Conservation (phyloP, 2,113 vertebrate genomes). For the Anhinga rufa region DNA sequence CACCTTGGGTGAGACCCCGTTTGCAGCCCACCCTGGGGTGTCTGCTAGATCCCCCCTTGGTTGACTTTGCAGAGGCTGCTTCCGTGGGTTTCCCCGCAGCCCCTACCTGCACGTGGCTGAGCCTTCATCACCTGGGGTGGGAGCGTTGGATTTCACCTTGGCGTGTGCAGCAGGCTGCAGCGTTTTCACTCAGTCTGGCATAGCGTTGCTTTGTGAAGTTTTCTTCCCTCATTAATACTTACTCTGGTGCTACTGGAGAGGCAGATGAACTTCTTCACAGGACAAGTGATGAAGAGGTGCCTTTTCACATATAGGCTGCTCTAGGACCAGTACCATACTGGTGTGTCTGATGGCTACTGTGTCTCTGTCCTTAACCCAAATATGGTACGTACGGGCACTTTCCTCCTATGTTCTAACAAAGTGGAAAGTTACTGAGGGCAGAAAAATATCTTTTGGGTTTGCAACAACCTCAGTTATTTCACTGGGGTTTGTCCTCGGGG, state of each 20-base stretch:
- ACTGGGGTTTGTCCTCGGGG: not conserved
- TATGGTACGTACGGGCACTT: fast-evolving
- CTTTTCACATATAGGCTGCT: not conserved
- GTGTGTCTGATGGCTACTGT: not conserved
- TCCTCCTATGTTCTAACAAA: not conserved
- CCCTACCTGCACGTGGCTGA: not conserved
- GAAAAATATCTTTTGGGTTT: not conserved
- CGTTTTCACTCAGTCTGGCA: fast-evolving
- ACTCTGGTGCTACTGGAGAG: not conserved
- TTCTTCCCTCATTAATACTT: not conserved
- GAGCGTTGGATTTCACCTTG: not conserved
- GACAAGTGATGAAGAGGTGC: not conserved
- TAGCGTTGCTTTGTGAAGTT: not conserved
- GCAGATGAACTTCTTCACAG: not conserved
- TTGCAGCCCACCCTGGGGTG: not conserved
- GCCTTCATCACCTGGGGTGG: not conserved
- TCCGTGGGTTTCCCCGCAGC: fast-evolving
- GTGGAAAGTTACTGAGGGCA: not conserved
- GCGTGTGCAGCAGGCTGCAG: fast-evolving
- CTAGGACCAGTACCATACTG: not conserved
- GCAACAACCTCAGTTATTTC: not conserved
- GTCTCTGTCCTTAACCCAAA: not conserved
- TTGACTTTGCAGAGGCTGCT: not conserved
- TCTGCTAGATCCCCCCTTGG: fast-evolving
- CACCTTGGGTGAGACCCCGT: fast-evolving